A percentile compares a stretch with the other conserved stretches of the same genome.
Conservation (phyloP, 2,888 invertebrate genomes). For the Parnassius glacialis region DNA sequence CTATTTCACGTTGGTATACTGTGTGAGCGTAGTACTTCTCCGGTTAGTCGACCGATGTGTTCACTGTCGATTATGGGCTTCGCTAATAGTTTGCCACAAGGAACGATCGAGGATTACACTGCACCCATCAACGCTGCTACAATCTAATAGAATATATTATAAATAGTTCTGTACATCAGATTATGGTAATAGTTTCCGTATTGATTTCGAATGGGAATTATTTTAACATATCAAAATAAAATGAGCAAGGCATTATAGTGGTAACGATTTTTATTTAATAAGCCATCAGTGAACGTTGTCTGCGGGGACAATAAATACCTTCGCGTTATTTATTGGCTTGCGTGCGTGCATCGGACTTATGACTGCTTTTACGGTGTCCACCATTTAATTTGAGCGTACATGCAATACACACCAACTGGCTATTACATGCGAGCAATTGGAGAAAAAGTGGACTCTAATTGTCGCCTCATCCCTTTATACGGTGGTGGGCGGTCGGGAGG, state of each 20-base stretch:
- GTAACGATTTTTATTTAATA: constrained; percentile 51
- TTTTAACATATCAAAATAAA: constrained; percentile 1
- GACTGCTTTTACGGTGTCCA: constrained; percentile 65
- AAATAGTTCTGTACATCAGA: background rate
- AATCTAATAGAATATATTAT: too few relatives aligned
- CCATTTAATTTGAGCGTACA: constrained; percentile 71
- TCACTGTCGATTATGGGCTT: too few relatives aligned
- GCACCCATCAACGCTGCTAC: too few relatives aligned
- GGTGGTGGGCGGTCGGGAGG: constrained; percentile 47
- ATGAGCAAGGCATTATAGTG: constrained; percentile 9
- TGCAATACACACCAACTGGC: constrained; percentile 59
- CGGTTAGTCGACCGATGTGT: too few relatives aligned
- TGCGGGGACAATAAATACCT: constrained; percentile 54
- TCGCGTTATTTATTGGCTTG: constrained; percentile 59
- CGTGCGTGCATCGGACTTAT: constrained; percentile 60
- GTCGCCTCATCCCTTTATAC: constrained; percentile 68
- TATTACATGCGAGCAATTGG: constrained; percentile 51
- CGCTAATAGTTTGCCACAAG: too few relatives aligned
- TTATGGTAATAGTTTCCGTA: background rate
- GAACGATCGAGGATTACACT: too few relatives aligned
- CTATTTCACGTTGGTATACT: too few relatives aligned
- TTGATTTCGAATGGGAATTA: background rate
- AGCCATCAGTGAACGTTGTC: constrained; percentile 43
- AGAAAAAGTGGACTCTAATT: constrained; percentile 68
- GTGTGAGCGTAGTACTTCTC: too few relatives aligned